Evolutionary conservation across 2,113 vertebrate species (phyloP), one percentile per base, ranked within the genome.

Genomic region (Raja brachyura): DNA sequence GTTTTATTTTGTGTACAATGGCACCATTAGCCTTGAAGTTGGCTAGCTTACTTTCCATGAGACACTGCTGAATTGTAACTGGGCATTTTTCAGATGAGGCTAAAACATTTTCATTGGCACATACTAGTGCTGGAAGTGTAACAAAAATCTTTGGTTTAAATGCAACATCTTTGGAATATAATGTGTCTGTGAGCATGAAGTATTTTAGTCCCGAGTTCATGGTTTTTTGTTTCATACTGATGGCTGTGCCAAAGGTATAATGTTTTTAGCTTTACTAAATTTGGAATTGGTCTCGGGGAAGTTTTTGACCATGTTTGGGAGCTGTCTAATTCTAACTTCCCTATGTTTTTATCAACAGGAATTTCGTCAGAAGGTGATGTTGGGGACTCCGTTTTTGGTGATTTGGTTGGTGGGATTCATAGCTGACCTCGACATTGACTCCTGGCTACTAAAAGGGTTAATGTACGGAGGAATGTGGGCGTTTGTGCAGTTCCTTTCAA

Each of bases 331-430:
- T 48, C 39, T 48, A 48, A 48, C 39, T 48, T 48, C 39, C 39
- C 39, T 63, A 70, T 81, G 4, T 88, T 73, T 63, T 85, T 73
- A 11, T 93, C 61, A 74, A 16, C 95, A 99, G 99, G 98, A 99
- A 95, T 98, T 99, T 95, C 97, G 99, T 54, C 99, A 99, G 96
- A 99, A 99, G 96, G 97, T 99, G 95, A 99, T 99, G 99, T 96
- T 99, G 93, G 98, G 98, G 94, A 99, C 99, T n/a, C 99, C 99
- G n/a, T 99, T 99, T 94, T 95, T 99, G 93, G 98, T 99, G 94
- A 99, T 99, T 96, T 99, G 98, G 98, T 95, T 99, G 59, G 97
- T 99, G 94, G 99, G 99, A 56, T 99, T 99, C 97, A 99, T 99
- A 94, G 98, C 99, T 93, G 97, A 99, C 96, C 96, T 99, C 94